Conservation (phyloP, 92 coral and sea anemone genomes). For the Heteractis magnifica region DNA sequence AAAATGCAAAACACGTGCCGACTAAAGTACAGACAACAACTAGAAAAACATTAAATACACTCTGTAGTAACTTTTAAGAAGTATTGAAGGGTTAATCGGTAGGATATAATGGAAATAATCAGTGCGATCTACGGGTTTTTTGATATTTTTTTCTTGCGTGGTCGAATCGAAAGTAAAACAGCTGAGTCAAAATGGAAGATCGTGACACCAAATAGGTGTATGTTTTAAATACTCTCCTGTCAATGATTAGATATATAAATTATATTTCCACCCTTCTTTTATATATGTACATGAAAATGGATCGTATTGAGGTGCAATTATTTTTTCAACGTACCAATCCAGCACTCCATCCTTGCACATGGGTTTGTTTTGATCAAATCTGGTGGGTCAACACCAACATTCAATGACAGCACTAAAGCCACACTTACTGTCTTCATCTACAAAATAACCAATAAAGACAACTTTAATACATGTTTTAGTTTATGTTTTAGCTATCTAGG, state of each 20-base stretch:
- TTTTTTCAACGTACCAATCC: slow-evolving; percentile 74
- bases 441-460: slow-evolving; percentile 1
- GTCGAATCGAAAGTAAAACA: slow-evolving; percentile 29
- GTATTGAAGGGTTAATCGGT: neutral
- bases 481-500: neutral
- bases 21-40: neutral
- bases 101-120: neutral
- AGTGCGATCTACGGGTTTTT: neutral
- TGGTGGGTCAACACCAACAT: slow-evolving; percentile 97
- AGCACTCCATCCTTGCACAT: slow-evolving; percentile 97
- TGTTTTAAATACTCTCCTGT: neutral
- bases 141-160: neutral
- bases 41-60: neutral
- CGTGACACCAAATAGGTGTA: neutral
- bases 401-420: slow-evolving; percentile 87
- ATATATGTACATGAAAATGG: neutral
- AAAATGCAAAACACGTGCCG: neutral
- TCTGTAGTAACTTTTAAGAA: neutral
- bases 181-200: slow-evolving; percentile 8
- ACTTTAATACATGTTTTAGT: neutral
- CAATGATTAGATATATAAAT: neutral
- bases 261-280: neutral
- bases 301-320: neutral
- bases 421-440: slow-evolving; percentile 99
- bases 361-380: slow-evolving; percentile 97